Base-by-base conservation (phyloP, 2,888 invertebrate species). In the Neoascia interrupta region DNA sequence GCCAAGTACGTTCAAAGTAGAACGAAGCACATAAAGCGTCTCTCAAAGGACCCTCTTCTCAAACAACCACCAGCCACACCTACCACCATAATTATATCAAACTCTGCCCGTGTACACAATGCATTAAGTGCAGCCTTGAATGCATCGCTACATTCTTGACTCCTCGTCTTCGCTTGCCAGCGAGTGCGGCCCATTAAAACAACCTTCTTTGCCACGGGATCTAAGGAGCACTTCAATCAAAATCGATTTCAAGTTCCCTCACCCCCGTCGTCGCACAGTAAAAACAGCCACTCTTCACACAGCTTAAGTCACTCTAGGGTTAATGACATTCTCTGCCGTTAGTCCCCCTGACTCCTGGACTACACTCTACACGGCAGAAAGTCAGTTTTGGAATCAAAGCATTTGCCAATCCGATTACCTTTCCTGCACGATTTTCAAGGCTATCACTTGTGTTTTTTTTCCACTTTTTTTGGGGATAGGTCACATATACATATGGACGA, bases 351-450 rank as follows among this genome's bases (percentile, higher is more conserved):
- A 6, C 15, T 72, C 41, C 41, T 8, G 13, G 13, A 61, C 4
- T 15, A 10, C 51, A n/a, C 37, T 5, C 5, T 11, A 11, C 54
- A 13, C 51, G 3, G 13, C 47, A 53, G 41, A 21, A 23, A 53
- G 36, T 26, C 36, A n/a, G 5, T 23, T 45, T 45, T 54, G 36
- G 36, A 34, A 58, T 19, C 47, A 21, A n/a, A 56, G 31, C 16
- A 56, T 18, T 68, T 54, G 34, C 16, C 43, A 58, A 39, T 51
- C 53, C 19, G 45, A 76, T 43, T 41, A 47, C 37, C 75, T 19
- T 39, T 28, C 45, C 36, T 60, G 10, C 31, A 41, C 37, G 26
- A 69, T 41, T 79, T 73, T 79, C 79, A 79, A 79, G 79, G 79
- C 79, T 61, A 79, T 47, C 31, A 36, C 18, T 13, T 19, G 31